Evolutionary conservation across 1,140 invertebrate species (phyloP).

Genomic region (Pogonomyrmex californicus): DNA sequence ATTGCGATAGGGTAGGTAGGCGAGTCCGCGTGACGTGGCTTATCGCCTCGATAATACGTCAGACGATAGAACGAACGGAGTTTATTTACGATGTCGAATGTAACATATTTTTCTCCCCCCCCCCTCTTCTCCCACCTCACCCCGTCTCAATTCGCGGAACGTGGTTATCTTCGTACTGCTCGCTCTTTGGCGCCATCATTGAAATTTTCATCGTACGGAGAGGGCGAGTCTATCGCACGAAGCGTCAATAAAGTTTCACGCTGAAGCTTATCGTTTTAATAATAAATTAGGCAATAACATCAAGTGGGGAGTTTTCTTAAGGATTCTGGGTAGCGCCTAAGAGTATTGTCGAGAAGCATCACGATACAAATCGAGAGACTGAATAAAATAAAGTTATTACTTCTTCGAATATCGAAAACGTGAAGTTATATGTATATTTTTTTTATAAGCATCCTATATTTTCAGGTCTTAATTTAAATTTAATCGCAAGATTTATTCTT

Average conservation of each 20-base stretch:
- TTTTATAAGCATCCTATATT: not conserved
- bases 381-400: not conserved
- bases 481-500: not conserved
- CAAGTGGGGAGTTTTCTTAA: not conserved
- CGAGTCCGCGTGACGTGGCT: not conserved
- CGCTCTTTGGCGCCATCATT: not conserved
- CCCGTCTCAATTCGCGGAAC: not conserved
- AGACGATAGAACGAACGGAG: not conserved
- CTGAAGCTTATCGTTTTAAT: not conserved
- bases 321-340: not conserved
- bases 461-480: not conserved
- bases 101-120: not conserved
- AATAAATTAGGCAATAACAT: not conserved
- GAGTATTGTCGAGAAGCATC: not conserved
- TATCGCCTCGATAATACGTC: slow-evolving; percentile 15
- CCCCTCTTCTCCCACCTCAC: not conserved
- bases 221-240: not conserved
- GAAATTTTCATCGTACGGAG: not conserved
- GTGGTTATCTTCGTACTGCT: not conserved
- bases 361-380: not conserved
- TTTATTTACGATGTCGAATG: slow-evolving; percentile 11
- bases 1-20: not conserved
- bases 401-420: not conserved
- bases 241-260: not conserved
- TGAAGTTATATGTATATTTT: not conserved